These are phyloP conservation scores for Liparis tanakae DNA, from an alignment of 2,797 vertebrate species.

Conservation along the genomic window DNA sequence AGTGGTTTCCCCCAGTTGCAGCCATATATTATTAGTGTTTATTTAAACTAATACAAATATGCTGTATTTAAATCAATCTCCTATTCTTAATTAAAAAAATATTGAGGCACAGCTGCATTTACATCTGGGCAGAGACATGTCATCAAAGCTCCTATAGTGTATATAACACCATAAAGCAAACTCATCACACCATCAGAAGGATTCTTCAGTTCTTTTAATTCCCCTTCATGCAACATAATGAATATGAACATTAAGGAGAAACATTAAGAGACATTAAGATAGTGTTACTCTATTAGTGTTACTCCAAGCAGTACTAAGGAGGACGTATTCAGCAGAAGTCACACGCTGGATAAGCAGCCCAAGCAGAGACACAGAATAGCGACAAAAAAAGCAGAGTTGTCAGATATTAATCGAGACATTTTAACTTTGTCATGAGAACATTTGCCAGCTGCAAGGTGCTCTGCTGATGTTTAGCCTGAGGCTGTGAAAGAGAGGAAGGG, in stretches of 20 bases:
- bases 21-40: not conserved
- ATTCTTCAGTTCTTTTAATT: constrained; percentile 46
- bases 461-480: constrained; percentile 74
- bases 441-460: constrained; percentile 66
- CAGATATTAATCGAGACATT: constrained; percentile 76
- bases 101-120: not conserved
- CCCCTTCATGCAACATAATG: constrained; percentile 78
- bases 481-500: constrained; percentile 75
- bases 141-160: constrained; percentile 1
- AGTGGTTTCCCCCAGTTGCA: not conserved
- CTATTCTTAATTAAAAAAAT: not conserved
- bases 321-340: constrained; percentile 37
- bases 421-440: constrained; percentile 77
- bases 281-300: constrained; percentile 7
- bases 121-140: constrained; percentile 8
- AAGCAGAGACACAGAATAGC: constrained; percentile 33
- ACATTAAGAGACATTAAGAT: constrained; percentile 51
- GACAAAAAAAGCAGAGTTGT: constrained; percentile 47
- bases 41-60: not conserved
- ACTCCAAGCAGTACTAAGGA: constrained; percentile 9
- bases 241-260: constrained; percentile 72
- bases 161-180: constrained; percentile 6
- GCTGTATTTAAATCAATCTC: not conserved
- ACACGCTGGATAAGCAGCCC: constrained; percentile 38
- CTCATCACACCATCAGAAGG: constrained; percentile 21